These are phyloP conservation scores for Drosophila sechellia DNA, from an alignment of 1,140 invertebrate genomes.

Conservation along the genomic window DNA sequence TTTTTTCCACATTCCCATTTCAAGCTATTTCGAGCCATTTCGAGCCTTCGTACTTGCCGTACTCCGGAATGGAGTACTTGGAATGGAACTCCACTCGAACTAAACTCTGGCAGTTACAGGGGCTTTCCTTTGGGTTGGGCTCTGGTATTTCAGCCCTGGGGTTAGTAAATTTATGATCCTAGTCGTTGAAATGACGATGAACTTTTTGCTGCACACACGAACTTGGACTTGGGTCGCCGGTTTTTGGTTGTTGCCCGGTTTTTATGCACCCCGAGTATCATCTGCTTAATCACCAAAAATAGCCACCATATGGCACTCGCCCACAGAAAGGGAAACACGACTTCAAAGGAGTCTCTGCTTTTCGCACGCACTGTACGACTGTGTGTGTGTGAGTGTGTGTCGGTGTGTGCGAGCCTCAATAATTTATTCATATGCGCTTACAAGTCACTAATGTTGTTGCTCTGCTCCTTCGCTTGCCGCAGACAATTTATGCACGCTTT, in stretches of 20 bases:
- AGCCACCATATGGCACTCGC: constrained; percentile 79
- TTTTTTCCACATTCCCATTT: constrained; percentile 8
- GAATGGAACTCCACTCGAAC: constrained; percentile 42
- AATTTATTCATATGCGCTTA: constrained; percentile 84
- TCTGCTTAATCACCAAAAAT: constrained; percentile 83
- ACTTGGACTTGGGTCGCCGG: constrained; percentile 59
- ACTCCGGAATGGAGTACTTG: background rate
- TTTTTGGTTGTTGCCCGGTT: constrained; percentile 39
- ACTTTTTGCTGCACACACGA: constrained; percentile 64
- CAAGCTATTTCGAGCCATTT: constrained; percentile 15
- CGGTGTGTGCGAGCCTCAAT: constrained; percentile 54
- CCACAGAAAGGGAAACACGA: constrained; percentile 17
- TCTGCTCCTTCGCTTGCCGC: constrained; percentile 59
- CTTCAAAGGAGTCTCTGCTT: constrained; percentile 69
- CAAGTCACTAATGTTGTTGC: constrained; percentile 74
- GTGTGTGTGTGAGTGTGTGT: constrained; percentile 10
- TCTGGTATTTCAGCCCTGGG: constrained; percentile 31
- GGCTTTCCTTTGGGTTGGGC: constrained; percentile 27
- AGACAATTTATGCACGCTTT: constrained; percentile 84
- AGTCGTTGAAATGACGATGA: constrained; percentile 77
- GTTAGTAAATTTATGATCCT: constrained; percentile 80
- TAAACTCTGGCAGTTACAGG: constrained; percentile 43
- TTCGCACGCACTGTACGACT: constrained; percentile 66
- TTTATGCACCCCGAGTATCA: constrained; percentile 63
- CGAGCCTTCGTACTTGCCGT: constrained; percentile 33